Percentiles rank a stretch among this genome's conserved stretches.
Conservation (phyloP, 2,797 vertebrate species). For the Brachyalestes nurse region DNA sequence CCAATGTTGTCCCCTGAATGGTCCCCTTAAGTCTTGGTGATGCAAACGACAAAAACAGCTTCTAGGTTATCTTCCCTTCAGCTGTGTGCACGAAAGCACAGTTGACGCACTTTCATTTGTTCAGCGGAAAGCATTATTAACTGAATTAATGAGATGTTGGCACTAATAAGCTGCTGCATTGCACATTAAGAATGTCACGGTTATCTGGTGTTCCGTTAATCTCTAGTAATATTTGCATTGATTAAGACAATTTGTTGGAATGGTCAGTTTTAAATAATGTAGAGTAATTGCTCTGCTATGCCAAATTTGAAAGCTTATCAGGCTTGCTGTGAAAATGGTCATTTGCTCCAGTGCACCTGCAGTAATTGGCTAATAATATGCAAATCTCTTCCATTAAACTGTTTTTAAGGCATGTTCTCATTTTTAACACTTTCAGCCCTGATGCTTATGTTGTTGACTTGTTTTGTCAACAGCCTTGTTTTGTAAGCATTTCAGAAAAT, state of each 20-base stretch:
- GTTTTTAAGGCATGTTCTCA: not conserved
- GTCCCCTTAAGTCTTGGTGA: not conserved
- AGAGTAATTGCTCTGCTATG: not conserved
- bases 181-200: not conserved
- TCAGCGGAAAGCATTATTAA: not conserved
- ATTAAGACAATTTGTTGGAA: not conserved
- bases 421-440: not conserved
- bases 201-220: conserved; percentile 1
- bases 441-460: not conserved
- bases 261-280: not conserved
- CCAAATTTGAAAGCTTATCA: conserved; percentile 10
- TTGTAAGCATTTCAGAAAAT: not conserved
- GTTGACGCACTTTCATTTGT: not conserved
- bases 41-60: not conserved
- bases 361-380: not conserved
- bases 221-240: not conserved
- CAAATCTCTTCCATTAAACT: conserved; percentile 10
- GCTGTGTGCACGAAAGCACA: not conserved
- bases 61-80: not conserved
- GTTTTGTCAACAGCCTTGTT: not conserved
- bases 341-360: conserved; percentile 17
- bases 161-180: not conserved
- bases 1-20: not conserved
- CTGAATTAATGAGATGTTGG: not conserved
- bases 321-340: conserved; percentile 3